Conservation (phyloP, 2,797 vertebrate genomes). For the Geotrypetes seraphini region DNA sequence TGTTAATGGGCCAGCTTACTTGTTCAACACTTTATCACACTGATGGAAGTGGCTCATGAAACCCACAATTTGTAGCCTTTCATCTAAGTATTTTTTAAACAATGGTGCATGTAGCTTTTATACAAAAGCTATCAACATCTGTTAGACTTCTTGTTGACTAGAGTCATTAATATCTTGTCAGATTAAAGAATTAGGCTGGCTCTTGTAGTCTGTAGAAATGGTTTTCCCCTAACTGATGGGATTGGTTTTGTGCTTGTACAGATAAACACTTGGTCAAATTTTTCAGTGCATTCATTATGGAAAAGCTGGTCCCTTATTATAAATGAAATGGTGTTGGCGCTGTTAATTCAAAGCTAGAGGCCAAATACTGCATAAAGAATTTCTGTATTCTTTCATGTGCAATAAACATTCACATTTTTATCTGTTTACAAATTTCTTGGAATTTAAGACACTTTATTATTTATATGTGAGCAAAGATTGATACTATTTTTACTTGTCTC, state of each 20-base stretch:
- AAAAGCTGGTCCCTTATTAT: constrained; percentile 14
- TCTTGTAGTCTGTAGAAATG: constrained; percentile 51
- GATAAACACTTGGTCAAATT: constrained; percentile 43
- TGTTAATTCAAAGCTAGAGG: too few relatives aligned
- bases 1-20: constrained; percentile 38
- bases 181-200: constrained; percentile 61
- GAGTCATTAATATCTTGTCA: constrained; percentile 56
- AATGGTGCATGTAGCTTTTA: constrained; percentile 36
- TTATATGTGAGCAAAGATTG: too few relatives aligned
- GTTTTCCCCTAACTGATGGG: constrained; percentile 49
- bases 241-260: constrained; percentile 45
- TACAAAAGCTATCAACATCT: constrained; percentile 54
- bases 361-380: too few relatives aligned
- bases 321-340: constrained; percentile 33
- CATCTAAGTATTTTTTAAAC: constrained; percentile 44
- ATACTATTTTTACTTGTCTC: too few relatives aligned
- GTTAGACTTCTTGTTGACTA: constrained; percentile 53
- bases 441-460: too few relatives aligned
- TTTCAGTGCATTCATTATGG: constrained; percentile 30
- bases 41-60: constrained; percentile 54
- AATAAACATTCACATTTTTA: too few relatives aligned
- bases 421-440: too few relatives aligned
- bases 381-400: too few relatives aligned
- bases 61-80: constrained; percentile 37
- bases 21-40: constrained; percentile 47